Evolutionary conservation across 2,888 invertebrate genomes (phyloP).

Genomic region (Leptinotarsa rubiginosa): DNA sequence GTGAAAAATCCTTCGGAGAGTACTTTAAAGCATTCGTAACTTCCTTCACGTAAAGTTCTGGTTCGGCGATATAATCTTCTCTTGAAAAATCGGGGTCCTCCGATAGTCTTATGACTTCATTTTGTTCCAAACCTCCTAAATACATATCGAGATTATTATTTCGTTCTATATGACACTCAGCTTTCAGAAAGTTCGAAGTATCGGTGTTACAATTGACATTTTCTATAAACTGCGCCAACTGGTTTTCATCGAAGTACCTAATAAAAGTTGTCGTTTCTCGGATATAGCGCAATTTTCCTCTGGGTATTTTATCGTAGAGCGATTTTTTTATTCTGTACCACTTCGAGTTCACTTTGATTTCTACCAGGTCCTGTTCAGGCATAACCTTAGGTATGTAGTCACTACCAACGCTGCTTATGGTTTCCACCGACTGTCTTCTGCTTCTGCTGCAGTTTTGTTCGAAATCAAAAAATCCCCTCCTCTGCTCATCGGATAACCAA

Average conservation of each 20-base stretch:
- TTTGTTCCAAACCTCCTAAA: constrained; percentile 36
- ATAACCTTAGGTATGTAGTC: constrained; percentile 33
- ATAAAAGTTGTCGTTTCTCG: constrained; percentile 50
- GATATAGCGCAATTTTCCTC: constrained; percentile 53
- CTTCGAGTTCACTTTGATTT: constrained; percentile 40
- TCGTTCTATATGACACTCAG: constrained; percentile 25
- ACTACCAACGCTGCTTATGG: constrained; percentile 38
- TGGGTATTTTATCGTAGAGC: constrained; percentile 44
- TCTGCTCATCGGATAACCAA: constrained; percentile 34
- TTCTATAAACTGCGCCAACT: constrained; percentile 50
- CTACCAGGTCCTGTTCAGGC: constrained; percentile 28
- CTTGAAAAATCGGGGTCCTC: constrained; percentile 46
- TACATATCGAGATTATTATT: constrained; percentile 26
- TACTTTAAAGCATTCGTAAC: constrained; percentile 50
- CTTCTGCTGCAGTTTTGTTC: constrained; percentile 12
- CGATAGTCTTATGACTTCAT: constrained; percentile 48
- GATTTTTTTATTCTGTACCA: constrained; percentile 36
- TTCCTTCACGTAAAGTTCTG: constrained; percentile 54
- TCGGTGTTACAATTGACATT: constrained; percentile 39
- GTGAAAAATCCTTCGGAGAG: constrained; percentile 53
- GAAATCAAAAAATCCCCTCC: constrained; percentile 28
- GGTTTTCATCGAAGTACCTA: constrained; percentile 53
- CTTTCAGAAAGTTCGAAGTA: constrained; percentile 31
- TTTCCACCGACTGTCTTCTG: constrained; percentile 40
- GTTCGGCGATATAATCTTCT: constrained; percentile 50